These are phyloP conservation scores for Aplocera efformata DNA, from an alignment of 2,888 invertebrate species.

Conservation along the genomic window DNA sequence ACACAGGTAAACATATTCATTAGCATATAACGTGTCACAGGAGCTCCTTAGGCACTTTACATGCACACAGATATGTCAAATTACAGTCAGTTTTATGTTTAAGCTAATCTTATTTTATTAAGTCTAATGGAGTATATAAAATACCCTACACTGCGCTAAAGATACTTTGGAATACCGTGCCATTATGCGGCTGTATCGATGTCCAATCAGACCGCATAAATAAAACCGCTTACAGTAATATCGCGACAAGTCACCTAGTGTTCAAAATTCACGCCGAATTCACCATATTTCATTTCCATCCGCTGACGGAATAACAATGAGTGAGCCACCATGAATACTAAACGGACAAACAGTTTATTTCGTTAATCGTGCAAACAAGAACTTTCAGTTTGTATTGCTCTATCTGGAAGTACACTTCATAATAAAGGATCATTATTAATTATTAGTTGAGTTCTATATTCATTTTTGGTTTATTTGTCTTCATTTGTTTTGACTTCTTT, in stretches of 20 bases:
- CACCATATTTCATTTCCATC: constrained; percentile 76
- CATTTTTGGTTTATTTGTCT: no score
- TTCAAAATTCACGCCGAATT: constrained; percentile 71
- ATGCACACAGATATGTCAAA: no score
- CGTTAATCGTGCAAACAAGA: constrained; percentile 77
- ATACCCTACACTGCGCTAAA: no score
- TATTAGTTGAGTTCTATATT: no score
- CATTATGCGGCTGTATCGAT: background rate
- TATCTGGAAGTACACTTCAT: constrained; percentile 43
- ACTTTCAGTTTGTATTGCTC: constrained; percentile 62
- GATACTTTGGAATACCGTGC: no score
- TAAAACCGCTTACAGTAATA: constrained; percentile 35
- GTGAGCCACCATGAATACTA: constrained; percentile 72
- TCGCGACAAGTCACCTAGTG: constrained; percentile 58
- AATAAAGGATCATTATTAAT: constrained; percentile 3
- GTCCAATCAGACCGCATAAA: constrained; percentile 25
- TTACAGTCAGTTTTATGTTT: no score
- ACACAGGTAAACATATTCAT: no score
- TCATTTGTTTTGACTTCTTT: no score
- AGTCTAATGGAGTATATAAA: no score
- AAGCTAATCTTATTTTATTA: no score
- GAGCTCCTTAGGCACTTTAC: no score
- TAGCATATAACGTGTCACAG: no score
- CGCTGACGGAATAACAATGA: constrained; percentile 72
- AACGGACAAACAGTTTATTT: constrained; percentile 74